These are phyloP conservation scores for Struthidea cinerea DNA, from an alignment of 2,113 vertebrate genomes.

Conservation along the genomic window DNA sequence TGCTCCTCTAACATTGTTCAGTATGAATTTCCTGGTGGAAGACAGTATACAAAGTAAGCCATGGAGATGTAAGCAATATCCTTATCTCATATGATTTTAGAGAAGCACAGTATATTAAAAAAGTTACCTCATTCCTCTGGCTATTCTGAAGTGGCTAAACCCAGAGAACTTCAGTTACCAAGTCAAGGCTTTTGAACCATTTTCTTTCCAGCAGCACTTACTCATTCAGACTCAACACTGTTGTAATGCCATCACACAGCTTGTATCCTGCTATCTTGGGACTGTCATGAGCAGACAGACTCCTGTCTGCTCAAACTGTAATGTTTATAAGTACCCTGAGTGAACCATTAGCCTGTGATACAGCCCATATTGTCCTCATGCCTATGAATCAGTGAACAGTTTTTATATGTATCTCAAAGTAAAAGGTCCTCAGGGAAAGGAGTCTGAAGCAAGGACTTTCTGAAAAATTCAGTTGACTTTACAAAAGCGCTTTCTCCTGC, in stretches of 20 bases:
- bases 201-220: not conserved
- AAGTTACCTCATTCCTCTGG: not conserved
- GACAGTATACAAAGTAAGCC: not conserved
- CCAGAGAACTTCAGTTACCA: not conserved
- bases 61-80: not conserved
- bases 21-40: not conserved
- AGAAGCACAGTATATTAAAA: not conserved
- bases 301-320: not conserved
- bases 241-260: not conserved
- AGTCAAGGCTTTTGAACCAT: not conserved
- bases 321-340: not conserved
- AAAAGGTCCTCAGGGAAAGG: not conserved
- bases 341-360: not conserved
- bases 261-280: not conserved
- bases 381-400: not conserved
- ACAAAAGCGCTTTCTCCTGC: not conserved
- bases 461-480: not conserved
- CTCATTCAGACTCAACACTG: not conserved
- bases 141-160: not conserved
- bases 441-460: not conserved
- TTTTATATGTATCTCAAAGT: not conserved
- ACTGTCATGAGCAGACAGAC: not conserved
- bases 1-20: not conserved
- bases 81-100: not conserved
- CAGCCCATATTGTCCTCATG: not conserved